These are phyloP conservation scores for Machaerirhynchus nigripectus DNA, from an alignment of 2,113 vertebrate genomes.

Conservation along the genomic window DNA sequence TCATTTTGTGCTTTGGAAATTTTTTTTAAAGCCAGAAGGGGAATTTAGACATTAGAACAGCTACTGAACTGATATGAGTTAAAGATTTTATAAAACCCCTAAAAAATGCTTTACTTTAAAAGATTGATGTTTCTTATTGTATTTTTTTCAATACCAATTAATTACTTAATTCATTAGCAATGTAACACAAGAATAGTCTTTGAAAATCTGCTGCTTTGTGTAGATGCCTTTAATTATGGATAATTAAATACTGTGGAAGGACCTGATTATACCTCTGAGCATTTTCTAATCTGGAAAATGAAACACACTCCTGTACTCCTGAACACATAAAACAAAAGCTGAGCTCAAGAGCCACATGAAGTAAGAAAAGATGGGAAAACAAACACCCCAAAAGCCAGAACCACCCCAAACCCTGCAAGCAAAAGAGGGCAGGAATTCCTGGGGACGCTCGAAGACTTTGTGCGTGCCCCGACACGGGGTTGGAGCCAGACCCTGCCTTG, in stretches of 20 bases:
- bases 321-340: conserved; percentile 42
- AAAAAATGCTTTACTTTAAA: conserved; percentile 65
- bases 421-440: neutral
- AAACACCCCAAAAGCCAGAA: neutral
- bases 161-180: conserved; percentile 79
- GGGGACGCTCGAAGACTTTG: neutral
- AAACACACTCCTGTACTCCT: conserved; percentile 20
- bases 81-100: conserved; percentile 54
- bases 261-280: conserved; percentile 80
- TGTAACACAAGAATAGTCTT: conserved; percentile 72
- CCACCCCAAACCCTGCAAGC: neutral
- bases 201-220: conserved; percentile 74
- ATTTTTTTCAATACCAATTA: conserved; percentile 75
- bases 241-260: conserved; percentile 79
- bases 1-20: neutral
- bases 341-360: conserved; percentile 16
- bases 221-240: conserved; percentile 78
- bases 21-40: neutral
- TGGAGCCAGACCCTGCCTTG: neutral
- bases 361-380: neutral
- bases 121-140: conserved; percentile 68
- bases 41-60: conserved; percentile 9
- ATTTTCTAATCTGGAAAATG: conserved; percentile 66
- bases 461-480: neutral
- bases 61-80: conserved; percentile 26